Percentiles rank a stretch among this genome's conserved stretches.
Conservation (phyloP, 35 echinoderm and acorn worm species). For the Apostichopus californicus region DNA sequence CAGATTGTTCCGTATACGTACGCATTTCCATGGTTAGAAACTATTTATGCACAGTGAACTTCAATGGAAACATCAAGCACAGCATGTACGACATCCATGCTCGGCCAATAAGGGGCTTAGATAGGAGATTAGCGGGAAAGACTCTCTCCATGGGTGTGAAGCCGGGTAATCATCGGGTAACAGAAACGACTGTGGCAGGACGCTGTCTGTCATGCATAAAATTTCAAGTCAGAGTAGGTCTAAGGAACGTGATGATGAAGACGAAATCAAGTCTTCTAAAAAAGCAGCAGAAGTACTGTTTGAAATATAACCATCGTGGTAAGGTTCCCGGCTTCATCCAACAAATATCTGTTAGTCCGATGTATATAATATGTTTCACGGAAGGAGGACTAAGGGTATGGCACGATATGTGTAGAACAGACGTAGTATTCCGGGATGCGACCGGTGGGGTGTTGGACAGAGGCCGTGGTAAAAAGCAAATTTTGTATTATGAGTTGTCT, state of each 20-base stretch:
- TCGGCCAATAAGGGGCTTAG: not conserved
- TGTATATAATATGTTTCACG: conserved; percentile 32
- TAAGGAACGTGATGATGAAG: not conserved
- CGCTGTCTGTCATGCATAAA: conserved; percentile 33
- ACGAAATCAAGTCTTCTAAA: conserved; percentile 16
- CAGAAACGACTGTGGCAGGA: not conserved
- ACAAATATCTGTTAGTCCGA: not conserved
- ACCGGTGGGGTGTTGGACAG: conserved; percentile 8
- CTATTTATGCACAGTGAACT: not conserved
- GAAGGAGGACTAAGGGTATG: conserved; percentile 23
- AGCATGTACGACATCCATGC: not conserved
- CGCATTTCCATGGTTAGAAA: not conserved
- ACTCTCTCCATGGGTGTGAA: not conserved
- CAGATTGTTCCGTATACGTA: not conserved
- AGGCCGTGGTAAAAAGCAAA: not conserved
- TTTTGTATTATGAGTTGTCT: conserved; percentile 29
- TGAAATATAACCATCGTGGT: not conserved
- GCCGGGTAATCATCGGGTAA: not conserved
- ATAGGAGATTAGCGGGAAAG: not conserved
- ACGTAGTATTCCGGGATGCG: conserved; percentile 22
- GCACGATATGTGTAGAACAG: conserved; percentile 31
- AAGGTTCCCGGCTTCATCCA: conserved; percentile 34
- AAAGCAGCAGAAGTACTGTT: not conserved
- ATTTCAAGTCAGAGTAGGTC: conserved; percentile 29
- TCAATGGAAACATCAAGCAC: not conserved